Conservation (phyloP, 2,113 vertebrate species). For the Vulpes lagopus region DNA sequence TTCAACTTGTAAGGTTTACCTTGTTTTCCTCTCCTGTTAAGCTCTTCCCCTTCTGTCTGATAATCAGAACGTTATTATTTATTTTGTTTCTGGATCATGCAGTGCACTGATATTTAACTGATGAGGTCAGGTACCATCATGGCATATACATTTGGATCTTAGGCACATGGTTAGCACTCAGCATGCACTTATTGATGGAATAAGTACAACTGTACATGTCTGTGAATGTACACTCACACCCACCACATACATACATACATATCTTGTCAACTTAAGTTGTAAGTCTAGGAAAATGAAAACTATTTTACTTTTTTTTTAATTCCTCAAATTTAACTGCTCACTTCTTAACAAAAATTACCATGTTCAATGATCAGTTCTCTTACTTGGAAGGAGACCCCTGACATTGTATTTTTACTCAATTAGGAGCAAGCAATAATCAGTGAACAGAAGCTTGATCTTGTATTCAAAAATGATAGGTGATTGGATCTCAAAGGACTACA, state of each 20-base stretch:
- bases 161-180: not conserved
- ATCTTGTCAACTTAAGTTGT: not conserved
- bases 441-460: not conserved
- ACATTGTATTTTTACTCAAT: not conserved
- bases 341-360: not conserved
- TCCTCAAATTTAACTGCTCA: not conserved
- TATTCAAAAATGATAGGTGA: not conserved
- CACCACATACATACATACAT: rapidly evolving
- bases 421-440: not conserved
- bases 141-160: rapidly evolving
- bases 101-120: too few relatives aligned
- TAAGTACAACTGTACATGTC: not conserved
- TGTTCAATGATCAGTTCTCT: not conserved
- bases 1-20: not conserved
- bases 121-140: rapidly evolving
- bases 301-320: not conserved
- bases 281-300: constrained; percentile 19
- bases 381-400: not conserved
- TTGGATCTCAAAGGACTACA: not conserved
- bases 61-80: not conserved
- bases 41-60: not conserved
- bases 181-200: not conserved
- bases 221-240: not conserved
- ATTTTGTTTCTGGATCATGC: not conserved
- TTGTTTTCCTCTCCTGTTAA: not conserved